Base-by-base conservation (phyloP, 2,797 vertebrate species). In the Hipposideros larvatus region DNA sequence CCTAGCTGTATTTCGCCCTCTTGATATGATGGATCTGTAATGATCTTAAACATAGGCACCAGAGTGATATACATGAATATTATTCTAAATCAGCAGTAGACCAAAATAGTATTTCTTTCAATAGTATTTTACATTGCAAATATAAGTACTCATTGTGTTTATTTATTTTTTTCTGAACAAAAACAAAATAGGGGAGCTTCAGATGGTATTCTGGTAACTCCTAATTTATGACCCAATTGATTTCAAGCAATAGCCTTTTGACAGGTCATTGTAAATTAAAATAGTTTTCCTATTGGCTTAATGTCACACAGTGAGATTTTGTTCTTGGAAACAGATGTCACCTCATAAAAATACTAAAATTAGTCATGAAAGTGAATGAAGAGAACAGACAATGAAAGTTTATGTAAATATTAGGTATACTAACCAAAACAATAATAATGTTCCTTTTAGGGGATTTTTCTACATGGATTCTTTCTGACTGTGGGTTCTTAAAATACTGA, bases 241-340 rank as follows among this genome's bases (percentile, higher is more conserved):
- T 68, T 87, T 55, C 66, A 65, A 93, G 87, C 55, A 73, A 31
- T 87, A 77, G 63, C 5, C 26, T 37, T 95, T 86, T 53, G 75
- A 93, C 5, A 87, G 48, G 19, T 80, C 46, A 22, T 28, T 93
- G n/a, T 79, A 93, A 89, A 82, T 91, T 83, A 89, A 93, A 94
- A 34, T 90, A 63, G 65, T 59, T 93, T 90, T 91, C 55, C 28
- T 85, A 4, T 82, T 65, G 70, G 31, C 24, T 43, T 7, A 5
- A 31, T 82, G 61, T 70, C 55, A 57, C n/a, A 28, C 18, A 86
- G 13, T 75, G 71, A 94, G 21, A 68, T 79, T 74, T 84, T 87
- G 31, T 91, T 97, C 57, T 63, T 82, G 31, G 34, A 86, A 90
- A 91, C 37, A 87, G 63, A 83, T 90, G 51, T 53, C 26, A 78